These are phyloP conservation scores for Calonectris borealis DNA, from an alignment of 2,113 vertebrate genomes.

Conservation along the genomic window DNA sequence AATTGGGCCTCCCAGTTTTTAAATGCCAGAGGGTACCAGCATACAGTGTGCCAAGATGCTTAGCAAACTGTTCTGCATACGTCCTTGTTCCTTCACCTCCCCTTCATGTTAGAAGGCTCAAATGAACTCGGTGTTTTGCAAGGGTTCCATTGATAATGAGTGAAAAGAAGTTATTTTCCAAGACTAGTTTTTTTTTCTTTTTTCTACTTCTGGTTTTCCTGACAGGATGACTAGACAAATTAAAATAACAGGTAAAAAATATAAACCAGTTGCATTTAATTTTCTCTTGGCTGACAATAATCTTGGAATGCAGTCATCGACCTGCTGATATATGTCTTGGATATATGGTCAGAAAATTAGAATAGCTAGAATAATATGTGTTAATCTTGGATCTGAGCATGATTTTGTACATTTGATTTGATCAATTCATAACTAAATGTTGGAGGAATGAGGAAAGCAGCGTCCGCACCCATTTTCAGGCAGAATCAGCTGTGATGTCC, in stretches of 20 bases:
- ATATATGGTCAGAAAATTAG: background rate
- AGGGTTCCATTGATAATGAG: background rate
- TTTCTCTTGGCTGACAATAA: background rate
- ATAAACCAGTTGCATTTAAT: background rate
- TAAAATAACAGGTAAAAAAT: background rate
- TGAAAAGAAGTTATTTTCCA: background rate
- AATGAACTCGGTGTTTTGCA: background rate
- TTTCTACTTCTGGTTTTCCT: background rate
- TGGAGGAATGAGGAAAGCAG: background rate
- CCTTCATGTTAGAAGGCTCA: background rate
- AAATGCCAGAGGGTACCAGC: background rate
- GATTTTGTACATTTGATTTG: constrained; percentile 33
- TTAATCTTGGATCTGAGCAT: constrained; percentile 17
- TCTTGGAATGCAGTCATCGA: background rate
- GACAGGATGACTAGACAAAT: background rate
- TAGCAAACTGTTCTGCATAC: background rate
- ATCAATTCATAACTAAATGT: background rate
- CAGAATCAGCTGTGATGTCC: background rate
- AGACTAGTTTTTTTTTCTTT: accelerated
- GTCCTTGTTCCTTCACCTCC: background rate
- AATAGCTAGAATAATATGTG: background rate
- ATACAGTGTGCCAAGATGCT: background rate
- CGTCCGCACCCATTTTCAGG: background rate
- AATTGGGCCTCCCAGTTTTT: background rate
- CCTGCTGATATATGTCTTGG: background rate